A percentile compares a stretch with the other conserved stretches of the same genome.
Evolutionary conservation across 2,113 vertebrate genomes (phyloP).

Genomic region (Alexandromys fortis): DNA sequence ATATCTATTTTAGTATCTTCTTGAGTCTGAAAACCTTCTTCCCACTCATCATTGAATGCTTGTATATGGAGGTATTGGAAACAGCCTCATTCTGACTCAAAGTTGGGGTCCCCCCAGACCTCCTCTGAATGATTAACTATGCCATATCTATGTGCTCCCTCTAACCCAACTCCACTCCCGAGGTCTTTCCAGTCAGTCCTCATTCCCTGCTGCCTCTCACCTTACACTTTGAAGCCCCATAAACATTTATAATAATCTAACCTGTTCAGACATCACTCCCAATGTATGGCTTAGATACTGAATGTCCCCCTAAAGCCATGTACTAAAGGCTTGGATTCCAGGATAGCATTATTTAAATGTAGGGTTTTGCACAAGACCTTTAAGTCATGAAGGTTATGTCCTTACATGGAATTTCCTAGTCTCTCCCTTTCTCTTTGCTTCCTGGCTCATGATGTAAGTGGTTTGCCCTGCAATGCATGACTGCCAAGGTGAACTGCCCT

Average conservation of each 20-base stretch:
- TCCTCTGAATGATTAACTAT: neutral
- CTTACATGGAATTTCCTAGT: neutral
- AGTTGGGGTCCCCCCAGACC: neutral
- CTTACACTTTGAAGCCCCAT: neutral
- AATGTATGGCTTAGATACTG: neutral
- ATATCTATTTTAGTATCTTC: slow-evolving; percentile 83
- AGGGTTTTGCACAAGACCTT: neutral
- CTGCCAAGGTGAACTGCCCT: neutral
- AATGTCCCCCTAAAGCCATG: neutral
- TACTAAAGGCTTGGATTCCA: neutral
- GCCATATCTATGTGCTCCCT: neutral
- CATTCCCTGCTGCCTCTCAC: neutral
- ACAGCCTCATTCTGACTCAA: neutral
- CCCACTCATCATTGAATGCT: slow-evolving; percentile 71
- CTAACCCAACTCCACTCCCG: neutral
- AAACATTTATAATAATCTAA: neutral
- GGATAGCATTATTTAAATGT: neutral
- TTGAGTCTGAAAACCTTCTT: slow-evolving; percentile 80
- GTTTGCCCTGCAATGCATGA: neutral
- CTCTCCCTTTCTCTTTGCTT: neutral
- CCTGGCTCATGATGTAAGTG: neutral
- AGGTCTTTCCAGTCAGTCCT: neutral
- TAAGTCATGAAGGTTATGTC: neutral
- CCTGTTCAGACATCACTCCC: neutral
- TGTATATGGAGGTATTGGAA: neutral